Base-by-base conservation (phyloP, 23 tunicate species). In the Trididemnum clinides region DNA sequence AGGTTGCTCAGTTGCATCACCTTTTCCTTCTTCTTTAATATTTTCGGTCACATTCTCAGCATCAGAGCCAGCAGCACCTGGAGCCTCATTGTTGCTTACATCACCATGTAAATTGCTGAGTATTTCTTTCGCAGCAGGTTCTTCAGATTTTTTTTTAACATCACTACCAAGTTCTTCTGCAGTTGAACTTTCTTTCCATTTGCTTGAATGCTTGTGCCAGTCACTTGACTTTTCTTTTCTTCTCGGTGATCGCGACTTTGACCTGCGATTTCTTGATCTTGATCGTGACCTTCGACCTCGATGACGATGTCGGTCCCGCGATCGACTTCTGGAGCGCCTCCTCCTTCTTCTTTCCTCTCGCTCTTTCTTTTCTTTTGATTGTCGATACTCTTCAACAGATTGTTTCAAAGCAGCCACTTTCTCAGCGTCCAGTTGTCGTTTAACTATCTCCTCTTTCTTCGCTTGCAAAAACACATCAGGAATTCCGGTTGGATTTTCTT, bases 381-480 rank as follows among this genome's bases (percentile, higher is more conserved):
- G 28, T 85, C 49, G 71, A 30, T 27, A 34, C 28, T 78, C 89
- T 21, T 85, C 95, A 15, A 57, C 85, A 49, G 50, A 51, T 28
- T 69, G 57, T 79, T 81, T 90, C 57, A 85, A 32, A 20, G 86
- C 89, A 39, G 95, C 95, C 0, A 90, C 21, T 71, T 85, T 85
- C 35, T 90, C 95, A 31, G 86, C 95, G 82, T 90, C 95, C 0
- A 81, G 35, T 57, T 94, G 88, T 32, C 98, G 78, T 39, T 78
- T 76, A 38, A 86, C 36, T 19, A 94, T 85, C 33, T 89, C 94
- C 51, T 94, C 98, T 69, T 94, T 85, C 83, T 94, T 94, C 69
- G 76, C 81, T 34, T 94, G 90, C 50, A 94, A 28, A 25, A 94
- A 85, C 0, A 35, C 70, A 33, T 64, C 89, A 3, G 99, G 99